phyloP scores from a whole-genome alignment of 2,888 invertebrate species.

The Polydrusus pterygomalis region DNA sequence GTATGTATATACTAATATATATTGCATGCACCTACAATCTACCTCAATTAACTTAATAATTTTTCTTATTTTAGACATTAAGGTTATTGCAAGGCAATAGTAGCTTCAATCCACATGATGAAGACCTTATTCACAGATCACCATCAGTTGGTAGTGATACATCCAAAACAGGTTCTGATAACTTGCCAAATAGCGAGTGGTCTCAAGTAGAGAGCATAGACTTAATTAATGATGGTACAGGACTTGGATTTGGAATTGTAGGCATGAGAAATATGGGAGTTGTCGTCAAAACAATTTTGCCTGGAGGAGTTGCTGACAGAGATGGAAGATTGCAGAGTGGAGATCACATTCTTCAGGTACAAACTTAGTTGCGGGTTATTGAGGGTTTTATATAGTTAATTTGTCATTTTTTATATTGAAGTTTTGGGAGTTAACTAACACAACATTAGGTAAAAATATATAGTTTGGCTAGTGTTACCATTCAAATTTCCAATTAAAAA shows the following conservation, averaged over 20 bases:
- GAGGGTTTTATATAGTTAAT: too few species aligned
- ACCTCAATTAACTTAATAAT: neutral
- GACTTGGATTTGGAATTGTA: conserved; percentile 98
- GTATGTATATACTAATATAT: neutral
- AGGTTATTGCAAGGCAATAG: conserved; percentile 84
- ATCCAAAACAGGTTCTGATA: conserved; percentile 80
- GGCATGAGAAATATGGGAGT: conserved; percentile 98
- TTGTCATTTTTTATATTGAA: too few species aligned
- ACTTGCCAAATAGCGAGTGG: conserved; percentile 91
- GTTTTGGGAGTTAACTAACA: neutral
- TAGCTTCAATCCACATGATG: conserved; percentile 76
- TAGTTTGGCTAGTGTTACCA: neutral
- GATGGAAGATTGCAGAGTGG: conserved; percentile 98
- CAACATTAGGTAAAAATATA: neutral
- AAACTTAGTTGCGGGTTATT: conserved; percentile 55
- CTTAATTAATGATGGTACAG: conserved; percentile 97
- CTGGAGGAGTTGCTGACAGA: conserved; percentile 97
- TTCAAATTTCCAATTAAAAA: neutral
- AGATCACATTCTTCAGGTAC: conserved; percentile 97
- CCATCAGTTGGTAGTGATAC: conserved; percentile 81
- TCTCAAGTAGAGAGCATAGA: conserved; percentile 98
- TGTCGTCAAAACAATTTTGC: conserved; percentile 98
- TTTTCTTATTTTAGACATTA: conserved; percentile 73
- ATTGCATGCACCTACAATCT: too few species aligned
- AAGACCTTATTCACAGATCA: conserved; percentile 72